phyloP scores from a whole-genome alignment of 2,888 invertebrate species.

The Gastracanthus pulcherrimus region DNA sequence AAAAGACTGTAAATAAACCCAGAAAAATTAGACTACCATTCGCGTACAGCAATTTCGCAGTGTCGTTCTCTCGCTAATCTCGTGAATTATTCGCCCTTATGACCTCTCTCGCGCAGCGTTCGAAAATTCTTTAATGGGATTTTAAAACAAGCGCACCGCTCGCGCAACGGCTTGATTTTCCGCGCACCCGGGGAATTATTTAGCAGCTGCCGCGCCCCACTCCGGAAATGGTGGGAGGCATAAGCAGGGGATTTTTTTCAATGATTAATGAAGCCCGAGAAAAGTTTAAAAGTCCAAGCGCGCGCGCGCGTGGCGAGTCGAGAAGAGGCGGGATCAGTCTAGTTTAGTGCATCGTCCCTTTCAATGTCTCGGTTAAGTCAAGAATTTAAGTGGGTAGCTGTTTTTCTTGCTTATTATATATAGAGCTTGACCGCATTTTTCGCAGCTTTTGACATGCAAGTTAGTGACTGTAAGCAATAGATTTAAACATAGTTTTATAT shows the following conservation, averaged over 20 bases:
- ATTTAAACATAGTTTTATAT: constrained; percentile 25
- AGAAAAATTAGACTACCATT: no score
- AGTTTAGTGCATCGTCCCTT: constrained; percentile 1
- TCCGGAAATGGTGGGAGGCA: not conserved
- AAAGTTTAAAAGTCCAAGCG: constrained; percentile 37
- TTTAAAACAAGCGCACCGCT: constrained; percentile 44
- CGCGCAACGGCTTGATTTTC: constrained; percentile 17
- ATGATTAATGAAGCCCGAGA: constrained; percentile 42
- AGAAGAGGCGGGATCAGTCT: no score
- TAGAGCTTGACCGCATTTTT: not conserved
- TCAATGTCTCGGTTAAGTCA: not conserved
- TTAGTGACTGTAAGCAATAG: not conserved
- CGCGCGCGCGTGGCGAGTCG: no score
- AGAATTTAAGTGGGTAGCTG: not conserved
- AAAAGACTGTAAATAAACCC: no score
- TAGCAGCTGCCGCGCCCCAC: not conserved
- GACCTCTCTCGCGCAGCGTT: no score
- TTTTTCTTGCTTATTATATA: constrained; percentile 15
- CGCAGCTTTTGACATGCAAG: constrained; percentile 20
- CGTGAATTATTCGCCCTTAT: constrained; percentile 35
- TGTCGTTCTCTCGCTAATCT: not conserved
- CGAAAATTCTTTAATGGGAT: constrained; percentile 45
- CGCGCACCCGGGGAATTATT: constrained; percentile 36
- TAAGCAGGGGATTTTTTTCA: constrained; percentile 30
- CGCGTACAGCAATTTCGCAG: no score